Evolutionary conservation across 2,797 vertebrate genomes (phyloP), one percentile per base, ranked within the genome.

Genomic region (Neosilurus mollespiculum): DNA sequence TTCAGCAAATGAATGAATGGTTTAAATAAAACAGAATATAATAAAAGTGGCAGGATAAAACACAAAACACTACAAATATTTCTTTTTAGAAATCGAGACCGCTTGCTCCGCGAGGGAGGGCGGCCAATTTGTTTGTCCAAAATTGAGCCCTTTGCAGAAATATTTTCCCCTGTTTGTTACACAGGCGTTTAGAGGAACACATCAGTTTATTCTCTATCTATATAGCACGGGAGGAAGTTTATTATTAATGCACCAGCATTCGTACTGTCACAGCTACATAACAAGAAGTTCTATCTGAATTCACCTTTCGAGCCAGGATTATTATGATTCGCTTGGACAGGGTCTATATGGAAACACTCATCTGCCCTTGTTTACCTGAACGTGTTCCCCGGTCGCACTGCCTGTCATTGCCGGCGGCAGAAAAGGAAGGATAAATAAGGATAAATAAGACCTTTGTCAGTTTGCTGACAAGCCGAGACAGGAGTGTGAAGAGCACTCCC

Each of bases 341-440:
- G 86, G 88, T 87, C 89, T 84, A 89, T 85, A 87, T 88, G 83
- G 85, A 87, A 90, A 90, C 90, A 89, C 91, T 93, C 86, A 92
- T 83, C 79, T 73, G 91, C 90, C 91, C 92, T 93, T 93, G 93
- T 93, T 93, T 92, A 91, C 89, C 88, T 85, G 87, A 18, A 58
- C 79, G 80, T 87, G 81, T 83, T 81, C 75, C 84, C 81, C 86
- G 81, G 43, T 81, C 89, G 85, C 86, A 67, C 88, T 82, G 71
- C 69, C 76, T 89, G 87, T 85, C 83, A 85, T 89, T 64, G 92
- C 88, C 90, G 82, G 83, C 87, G 90, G 93, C 88, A 37, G 70
- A 72, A 85, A 86, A 80, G 81, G 83, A 70, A 84, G 88, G 86
- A 91, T 86, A 88, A 93, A 91, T 93, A 90, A 92, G 92, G 91